Base-by-base conservation (phyloP, 2,113 vertebrate genomes). In the Diadophis punctatus region DNA sequence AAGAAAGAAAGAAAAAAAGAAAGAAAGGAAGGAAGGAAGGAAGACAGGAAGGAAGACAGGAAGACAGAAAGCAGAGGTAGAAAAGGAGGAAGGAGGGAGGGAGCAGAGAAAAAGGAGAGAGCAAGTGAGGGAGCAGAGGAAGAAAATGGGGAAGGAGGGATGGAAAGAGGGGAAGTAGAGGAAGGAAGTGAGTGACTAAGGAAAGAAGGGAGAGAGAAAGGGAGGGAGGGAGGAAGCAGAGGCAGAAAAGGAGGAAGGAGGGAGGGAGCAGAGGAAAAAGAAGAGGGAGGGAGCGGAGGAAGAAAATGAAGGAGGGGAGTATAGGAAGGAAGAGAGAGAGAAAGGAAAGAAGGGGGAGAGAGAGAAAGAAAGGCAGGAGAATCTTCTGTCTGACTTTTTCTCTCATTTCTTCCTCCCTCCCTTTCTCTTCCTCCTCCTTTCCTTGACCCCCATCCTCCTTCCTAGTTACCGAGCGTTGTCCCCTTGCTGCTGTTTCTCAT, bases 131-230 rank as follows among this genome's bases (percentile, higher is more conserved):
- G 8, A 4, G 23, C 0, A 86, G 43, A 46, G 43, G 80, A 43
- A 46, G 84, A 20, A 14, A 3, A 11, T 10, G 51, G 3, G 49
- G 11, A 14, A 68, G 11, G 63, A 11, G 25, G 3, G 11, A 18
- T 1, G 3, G n/a, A 14, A 12, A 1, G 3, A 14, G 3, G 12
- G 4, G 1, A 14, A 14, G 51, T 10, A 11, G 2, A 14, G 2
- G 0, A 18, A 14, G 6, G 0, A 7, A 14, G 3, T 0, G n/a
- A 16, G 6, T 0, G n/a, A 39, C 22, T 22, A 34, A 34, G 2
- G 5, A n/a, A 16, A 4, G 1, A 18, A 18, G n/a, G 3, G n/a
- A 34, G 16, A 3, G n/a, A 48, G 48, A 48, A 48, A 34, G 49
- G 49, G 9, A 51, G 1, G 10, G 49, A 51, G 10, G 49, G 49